Conservation (phyloP, 2,888 invertebrate genomes). For the Caenorhabditis uteleia region DNA sequence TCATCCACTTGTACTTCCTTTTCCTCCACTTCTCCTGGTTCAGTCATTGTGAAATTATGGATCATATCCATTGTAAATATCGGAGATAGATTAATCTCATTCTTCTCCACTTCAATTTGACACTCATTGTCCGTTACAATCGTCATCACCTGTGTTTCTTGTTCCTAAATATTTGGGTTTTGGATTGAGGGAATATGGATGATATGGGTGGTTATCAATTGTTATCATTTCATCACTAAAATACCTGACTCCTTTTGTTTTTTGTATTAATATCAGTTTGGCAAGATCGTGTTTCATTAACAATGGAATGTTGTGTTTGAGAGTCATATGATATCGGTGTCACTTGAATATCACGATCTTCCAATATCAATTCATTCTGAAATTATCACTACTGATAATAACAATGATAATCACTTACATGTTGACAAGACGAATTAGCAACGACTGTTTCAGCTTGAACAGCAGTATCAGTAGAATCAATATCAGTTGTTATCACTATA, state of each 20-base stretch:
- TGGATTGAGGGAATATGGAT: neutral
- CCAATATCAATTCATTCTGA: too few relatives aligned
- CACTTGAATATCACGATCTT: too few relatives aligned
- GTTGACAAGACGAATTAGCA: too few relatives aligned
- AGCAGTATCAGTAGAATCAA: neutral
- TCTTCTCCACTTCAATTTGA: slow-evolving; percentile 21
- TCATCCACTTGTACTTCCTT: slow-evolving; percentile 24
- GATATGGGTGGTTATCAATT: neutral
- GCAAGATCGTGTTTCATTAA: slow-evolving; percentile 32
- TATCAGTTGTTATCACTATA: too few relatives aligned
- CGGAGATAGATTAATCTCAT: slow-evolving; percentile 24
- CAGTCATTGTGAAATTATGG: slow-evolving; percentile 28
- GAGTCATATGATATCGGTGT: slow-evolving; percentile 35
- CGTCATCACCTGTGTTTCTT: neutral
- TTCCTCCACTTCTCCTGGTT: slow-evolving; percentile 22
- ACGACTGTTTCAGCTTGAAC: too few relatives aligned
- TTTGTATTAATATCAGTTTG: slow-evolving; percentile 42
- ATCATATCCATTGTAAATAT: slow-evolving; percentile 15
- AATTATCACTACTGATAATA: too few relatives aligned
- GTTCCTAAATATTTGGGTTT: neutral
- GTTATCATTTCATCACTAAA: neutral
- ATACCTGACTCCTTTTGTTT: slow-evolving; percentile 47
- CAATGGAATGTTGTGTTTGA: slow-evolving; percentile 33
- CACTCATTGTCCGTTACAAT: slow-evolving; percentile 17
- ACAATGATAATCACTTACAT: too few relatives aligned